Conservation (phyloP, 2,113 vertebrate genomes). For the Calypte anna region DNA sequence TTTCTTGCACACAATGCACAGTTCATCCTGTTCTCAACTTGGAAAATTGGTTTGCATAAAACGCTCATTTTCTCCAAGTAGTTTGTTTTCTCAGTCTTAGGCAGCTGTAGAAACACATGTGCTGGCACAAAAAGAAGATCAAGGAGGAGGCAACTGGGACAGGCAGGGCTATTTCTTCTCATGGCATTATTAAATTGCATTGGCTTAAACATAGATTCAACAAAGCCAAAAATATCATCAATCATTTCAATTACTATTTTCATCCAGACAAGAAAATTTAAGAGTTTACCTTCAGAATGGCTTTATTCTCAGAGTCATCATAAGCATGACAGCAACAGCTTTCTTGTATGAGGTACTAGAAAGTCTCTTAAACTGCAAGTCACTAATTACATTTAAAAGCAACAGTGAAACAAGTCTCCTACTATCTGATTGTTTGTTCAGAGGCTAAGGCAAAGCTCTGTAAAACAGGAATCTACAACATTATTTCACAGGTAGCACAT, state of each 20-base stretch:
- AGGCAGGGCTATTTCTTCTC: slow-evolving; percentile 10
- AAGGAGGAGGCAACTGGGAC: background rate
- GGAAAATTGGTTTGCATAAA: background rate
- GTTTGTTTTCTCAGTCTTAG: background rate
- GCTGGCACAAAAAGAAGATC: background rate
- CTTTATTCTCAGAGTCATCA: background rate
- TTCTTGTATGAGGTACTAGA: background rate
- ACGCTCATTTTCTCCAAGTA: background rate
- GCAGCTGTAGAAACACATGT: background rate
- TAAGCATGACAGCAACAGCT: background rate
- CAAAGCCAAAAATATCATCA: background rate
- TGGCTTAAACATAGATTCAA: background rate
- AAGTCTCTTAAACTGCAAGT: background rate
- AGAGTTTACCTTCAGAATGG: background rate
- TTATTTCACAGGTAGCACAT: background rate
- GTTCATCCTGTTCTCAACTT: background rate
- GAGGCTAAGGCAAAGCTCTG: background rate
- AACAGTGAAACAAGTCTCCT: background rate
- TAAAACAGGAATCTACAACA: background rate
- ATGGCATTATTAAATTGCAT: slow-evolving; percentile 4
- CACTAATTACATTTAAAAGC: background rate
- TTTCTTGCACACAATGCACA: background rate
- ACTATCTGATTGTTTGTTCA: background rate
- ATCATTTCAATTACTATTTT: slow-evolving; percentile 10
- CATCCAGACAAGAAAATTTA: background rate